Base-by-base conservation (phyloP, 1,140 invertebrate genomes). In the Callitettix versicolor region DNA sequence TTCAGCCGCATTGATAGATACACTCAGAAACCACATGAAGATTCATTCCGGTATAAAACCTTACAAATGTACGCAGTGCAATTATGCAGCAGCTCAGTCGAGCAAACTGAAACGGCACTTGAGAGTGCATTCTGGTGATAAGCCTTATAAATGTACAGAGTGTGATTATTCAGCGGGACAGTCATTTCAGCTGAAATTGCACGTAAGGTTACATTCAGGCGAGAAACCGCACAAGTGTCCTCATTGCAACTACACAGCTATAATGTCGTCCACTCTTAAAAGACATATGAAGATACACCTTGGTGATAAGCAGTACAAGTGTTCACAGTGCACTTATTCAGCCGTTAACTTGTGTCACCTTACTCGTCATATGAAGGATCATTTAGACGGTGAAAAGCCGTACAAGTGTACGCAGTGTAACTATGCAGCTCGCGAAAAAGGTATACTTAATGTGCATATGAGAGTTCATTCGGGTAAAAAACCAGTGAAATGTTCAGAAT, bases 1-100 rank as follows among this genome's bases (percentile, higher is more conserved):
- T 62, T 57, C 63, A 42, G 73, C 73, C 42, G 51, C 63, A 1
- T 18, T 36, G 33, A 51, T 36, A 20, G 36, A 30, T 14, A 51
- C 34, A 36, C 21, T 51, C 2, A 51, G 94, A 69, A 94, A 90
- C 0, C 92, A 96, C 67, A 86, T 95, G 22, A 79, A 93, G 17
- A 93, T 96, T 0, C 94, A 98, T 68, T 97, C 94, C 0, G 91
- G 94, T 0, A 94, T 97, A 68, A 80, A 88, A 22, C 94, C 95
- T 0, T 97, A 97, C 68, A 81, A 82, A 11, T 98, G 94, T 69
- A 82, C 93, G 40, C 73, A 89, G 17, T 98, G 95, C 69, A 42
- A 47, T 14, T 46, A 46, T 26, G 26, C 21, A 18, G 46, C 78
- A 6, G 18, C 36, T 36, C 33, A 51, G 7, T 36, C 34, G n/a